Base-by-base conservation (phyloP, 2,797 vertebrate species). In the Adrianichthys oophorus region DNA sequence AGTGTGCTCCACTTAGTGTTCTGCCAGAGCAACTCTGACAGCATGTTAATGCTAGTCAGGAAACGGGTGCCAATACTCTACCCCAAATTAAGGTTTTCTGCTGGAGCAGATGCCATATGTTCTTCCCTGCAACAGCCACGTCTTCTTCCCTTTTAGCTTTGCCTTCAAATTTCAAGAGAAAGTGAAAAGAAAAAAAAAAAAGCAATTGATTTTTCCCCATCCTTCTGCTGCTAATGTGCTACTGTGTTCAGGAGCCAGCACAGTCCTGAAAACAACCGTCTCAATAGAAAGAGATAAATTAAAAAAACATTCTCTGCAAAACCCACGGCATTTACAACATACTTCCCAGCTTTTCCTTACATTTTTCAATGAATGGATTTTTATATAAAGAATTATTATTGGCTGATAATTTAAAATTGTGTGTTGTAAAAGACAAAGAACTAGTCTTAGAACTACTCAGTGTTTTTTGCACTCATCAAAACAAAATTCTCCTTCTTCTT, bases 21-120 rank as follows among this genome's bases (percentile, higher is more conserved):
- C 44, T 78, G 85, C 84, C 84, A 88, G 70, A 84, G 79, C 76
- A 80, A 81, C 74, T 80, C 74, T 82, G 84, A 86, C 76, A 81
- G 77, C 70, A 75, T 82, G 82, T 74, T 82, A 78, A 80, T 73
- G 75, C 70, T 71, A 69, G 66, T 45, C 70, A 74, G 79, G 71
- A 40, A 40, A 69, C 1, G 72, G 70, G 60, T 84, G 83, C 84
- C 86, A 84, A 71, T 72, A 61, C 59, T 72, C 62, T 59, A 67
- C 49, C 51, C 76, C 43, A 18, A 80, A 80, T 87, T 68, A 80
- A 74, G 74, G 67, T 78, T 84, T 84, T 84, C 74, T 72, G 74
- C 76, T 50, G 63, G 72, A 85, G 83, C 75, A 85, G 74, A 84
- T 74, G 76, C 82, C 82, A 82, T 83, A 84, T 87, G 85, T 78